phyloP scores from a whole-genome alignment of 1,140 invertebrate genomes.

The Zaprionus tsacasi region DNA sequence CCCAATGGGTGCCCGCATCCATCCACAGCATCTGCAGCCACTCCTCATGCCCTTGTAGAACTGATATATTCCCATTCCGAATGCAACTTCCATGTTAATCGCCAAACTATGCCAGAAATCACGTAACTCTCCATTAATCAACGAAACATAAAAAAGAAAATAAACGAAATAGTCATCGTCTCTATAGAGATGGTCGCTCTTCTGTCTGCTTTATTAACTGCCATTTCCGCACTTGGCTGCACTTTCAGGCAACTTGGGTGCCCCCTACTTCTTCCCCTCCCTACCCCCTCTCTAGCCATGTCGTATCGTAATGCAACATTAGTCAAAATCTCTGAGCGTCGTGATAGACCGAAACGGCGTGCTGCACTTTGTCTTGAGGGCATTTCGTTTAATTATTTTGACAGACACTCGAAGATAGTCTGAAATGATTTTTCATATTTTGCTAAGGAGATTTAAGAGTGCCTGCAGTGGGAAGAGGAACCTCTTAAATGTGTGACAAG shows the following conservation, averaged over 20 bases:
- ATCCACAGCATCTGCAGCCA: no score
- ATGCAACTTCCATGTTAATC: constrained; percentile 56
- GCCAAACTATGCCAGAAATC: constrained; percentile 77
- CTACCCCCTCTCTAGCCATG: not conserved
- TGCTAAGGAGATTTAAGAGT: constrained; percentile 52
- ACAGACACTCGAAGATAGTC: constrained; percentile 68
- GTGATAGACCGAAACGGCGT: constrained; percentile 61
- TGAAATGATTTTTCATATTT: constrained; percentile 74
- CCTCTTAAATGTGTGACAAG: constrained; percentile 25
- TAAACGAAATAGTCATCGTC: constrained; percentile 42
- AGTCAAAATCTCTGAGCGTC: constrained; percentile 64
- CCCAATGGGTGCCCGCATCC: constrained; percentile 27
- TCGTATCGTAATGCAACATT: constrained; percentile 66
- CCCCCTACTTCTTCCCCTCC: not conserved
- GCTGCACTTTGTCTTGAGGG: constrained; percentile 71
- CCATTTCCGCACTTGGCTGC: constrained; percentile 65
- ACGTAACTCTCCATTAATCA: constrained; percentile 79
- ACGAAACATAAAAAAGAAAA: constrained; percentile 34
- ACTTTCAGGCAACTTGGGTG: constrained; percentile 15
- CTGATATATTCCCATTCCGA: constrained; percentile 36
- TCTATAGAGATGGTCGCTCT: constrained; percentile 1
- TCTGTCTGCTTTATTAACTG: constrained; percentile 59
- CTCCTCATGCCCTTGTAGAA: constrained; percentile 16
- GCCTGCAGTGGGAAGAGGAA: not conserved
- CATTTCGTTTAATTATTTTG: constrained; percentile 80